These are phyloP conservation scores for Mus minutoides DNA, from an alignment of 2,797 vertebrate species.

Conservation along the genomic window DNA sequence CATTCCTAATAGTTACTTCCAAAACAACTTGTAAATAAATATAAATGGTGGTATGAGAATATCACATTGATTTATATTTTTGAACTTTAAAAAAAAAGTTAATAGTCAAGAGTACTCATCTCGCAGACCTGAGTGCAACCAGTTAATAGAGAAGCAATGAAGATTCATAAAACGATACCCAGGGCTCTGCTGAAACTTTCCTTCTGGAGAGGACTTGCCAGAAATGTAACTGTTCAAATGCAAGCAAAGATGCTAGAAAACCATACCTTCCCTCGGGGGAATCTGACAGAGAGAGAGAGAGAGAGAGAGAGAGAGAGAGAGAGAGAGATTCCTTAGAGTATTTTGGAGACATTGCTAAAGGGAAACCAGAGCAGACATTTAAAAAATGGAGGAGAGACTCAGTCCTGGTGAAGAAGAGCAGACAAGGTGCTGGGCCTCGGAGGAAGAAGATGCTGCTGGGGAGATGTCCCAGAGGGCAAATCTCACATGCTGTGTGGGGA, in stretches of 20 bases:
- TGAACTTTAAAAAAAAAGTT: not conserved
- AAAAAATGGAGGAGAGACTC: not conserved
- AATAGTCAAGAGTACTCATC: not conserved
- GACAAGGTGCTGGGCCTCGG: not conserved
- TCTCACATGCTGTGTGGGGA: not conserved
- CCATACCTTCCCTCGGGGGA: not conserved
- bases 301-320: too few species aligned
- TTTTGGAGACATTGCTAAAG: not conserved
- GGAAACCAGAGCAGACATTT: not conserved
- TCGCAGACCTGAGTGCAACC: not conserved
- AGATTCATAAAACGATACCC: not conserved
- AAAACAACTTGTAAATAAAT: constrained; percentile 8
- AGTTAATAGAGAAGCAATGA: not conserved
- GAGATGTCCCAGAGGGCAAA: not conserved
- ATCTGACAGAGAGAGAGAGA: too few species aligned
- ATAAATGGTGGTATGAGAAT: not conserved
- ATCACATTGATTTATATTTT: not conserved
- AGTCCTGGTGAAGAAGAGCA: not conserved
- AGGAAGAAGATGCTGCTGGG: not conserved
- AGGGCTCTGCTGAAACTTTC: not conserved
- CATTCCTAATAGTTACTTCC: not conserved
- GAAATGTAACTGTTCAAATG: not conserved
- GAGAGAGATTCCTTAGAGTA: not conserved
- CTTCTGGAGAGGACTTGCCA: not conserved
- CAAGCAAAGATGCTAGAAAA: not conserved